Percentiles rank a stretch among this genome's conserved stretches.
phyloP scores from a whole-genome alignment of 1,140 invertebrate species.

The Drosophila virilis region DNA sequence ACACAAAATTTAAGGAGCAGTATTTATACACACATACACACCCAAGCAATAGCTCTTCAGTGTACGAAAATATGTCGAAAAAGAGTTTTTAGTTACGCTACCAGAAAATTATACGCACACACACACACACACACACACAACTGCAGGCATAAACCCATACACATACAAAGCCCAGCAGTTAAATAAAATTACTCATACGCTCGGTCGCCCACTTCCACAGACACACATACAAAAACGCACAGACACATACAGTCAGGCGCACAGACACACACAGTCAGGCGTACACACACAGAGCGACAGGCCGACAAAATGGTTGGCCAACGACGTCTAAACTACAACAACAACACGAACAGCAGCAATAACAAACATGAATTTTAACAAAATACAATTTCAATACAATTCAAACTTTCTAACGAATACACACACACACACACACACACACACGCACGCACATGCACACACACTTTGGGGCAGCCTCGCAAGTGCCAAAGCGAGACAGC shows the following conservation, averaged over 20 bases:
- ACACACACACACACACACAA: constrained; percentile 34
- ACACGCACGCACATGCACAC: constrained; percentile 33
- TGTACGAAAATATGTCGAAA: constrained; percentile 57
- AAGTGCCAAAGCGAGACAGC: constrained; percentile 34
- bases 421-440: constrained; percentile 39
- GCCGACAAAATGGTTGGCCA: constrained; percentile 80
- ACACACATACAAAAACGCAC: constrained; percentile 45
- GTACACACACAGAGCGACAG: constrained; percentile 42
- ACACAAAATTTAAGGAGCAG: constrained; percentile 59
- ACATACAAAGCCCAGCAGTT: constrained; percentile 17
- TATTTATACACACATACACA: constrained; percentile 32
- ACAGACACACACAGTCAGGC: constrained; percentile 2
- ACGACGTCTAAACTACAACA: constrained; percentile 71
- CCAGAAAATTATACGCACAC: constrained; percentile 57
- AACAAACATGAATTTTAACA: constrained; percentile 83
- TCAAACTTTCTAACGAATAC: constrained; percentile 79
- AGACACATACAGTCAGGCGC: constrained; percentile 30
- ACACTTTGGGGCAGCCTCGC: constrained; percentile 5
- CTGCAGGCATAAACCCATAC: constrained; percentile 47
- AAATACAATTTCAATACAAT: constrained; percentile 84
- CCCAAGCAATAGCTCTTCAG: constrained; percentile 25
- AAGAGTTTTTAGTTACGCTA: constrained; percentile 70
- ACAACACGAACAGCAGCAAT: constrained; percentile 62
- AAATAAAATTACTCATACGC: constrained; percentile 60
- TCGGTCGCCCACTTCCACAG: constrained; percentile 51